phyloP scores from a whole-genome alignment of 2,113 vertebrate genomes.

The Callaeas wilsoni region DNA sequence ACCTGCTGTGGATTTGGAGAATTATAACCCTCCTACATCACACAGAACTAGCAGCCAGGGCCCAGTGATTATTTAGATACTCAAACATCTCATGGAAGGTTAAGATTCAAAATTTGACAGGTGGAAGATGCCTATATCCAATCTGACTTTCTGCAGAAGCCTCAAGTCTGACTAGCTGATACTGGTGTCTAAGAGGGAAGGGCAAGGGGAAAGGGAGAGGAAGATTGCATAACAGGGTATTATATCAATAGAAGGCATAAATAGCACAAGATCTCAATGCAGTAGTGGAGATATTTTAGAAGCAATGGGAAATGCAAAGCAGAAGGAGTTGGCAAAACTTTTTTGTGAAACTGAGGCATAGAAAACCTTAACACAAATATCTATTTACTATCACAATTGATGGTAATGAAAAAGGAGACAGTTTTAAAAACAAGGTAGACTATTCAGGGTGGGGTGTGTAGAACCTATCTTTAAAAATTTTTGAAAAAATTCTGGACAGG shows the following conservation, averaged over 20 bases:
- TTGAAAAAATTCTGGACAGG: not conserved
- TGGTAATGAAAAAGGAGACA: not conserved
- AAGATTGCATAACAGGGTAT: not conserved
- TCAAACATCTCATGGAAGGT: not conserved
- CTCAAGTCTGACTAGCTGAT: not conserved
- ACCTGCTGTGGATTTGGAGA: not conserved
- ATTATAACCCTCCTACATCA: not conserved
- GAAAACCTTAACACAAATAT: accelerated
- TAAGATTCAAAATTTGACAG: not conserved
- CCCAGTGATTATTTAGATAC: not conserved
- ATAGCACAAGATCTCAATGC: not conserved
- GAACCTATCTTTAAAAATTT: not conserved
- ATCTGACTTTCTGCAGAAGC: not conserved
- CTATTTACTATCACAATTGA: not conserved
- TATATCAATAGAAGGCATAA: not conserved
- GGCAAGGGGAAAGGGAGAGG: not conserved
- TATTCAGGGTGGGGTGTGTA: not conserved
- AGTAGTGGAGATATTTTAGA: not conserved
- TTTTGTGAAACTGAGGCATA: not conserved
- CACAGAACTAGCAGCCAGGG: not conserved
- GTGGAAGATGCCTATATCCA: not conserved
- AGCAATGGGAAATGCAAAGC: not conserved
- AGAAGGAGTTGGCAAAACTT: not conserved
- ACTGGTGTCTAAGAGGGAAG: not conserved
- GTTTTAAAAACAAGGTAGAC: not conserved